Evolutionary conservation across 2,113 vertebrate species (phyloP).

Genomic region (Cyanoliseus patagonus): DNA sequence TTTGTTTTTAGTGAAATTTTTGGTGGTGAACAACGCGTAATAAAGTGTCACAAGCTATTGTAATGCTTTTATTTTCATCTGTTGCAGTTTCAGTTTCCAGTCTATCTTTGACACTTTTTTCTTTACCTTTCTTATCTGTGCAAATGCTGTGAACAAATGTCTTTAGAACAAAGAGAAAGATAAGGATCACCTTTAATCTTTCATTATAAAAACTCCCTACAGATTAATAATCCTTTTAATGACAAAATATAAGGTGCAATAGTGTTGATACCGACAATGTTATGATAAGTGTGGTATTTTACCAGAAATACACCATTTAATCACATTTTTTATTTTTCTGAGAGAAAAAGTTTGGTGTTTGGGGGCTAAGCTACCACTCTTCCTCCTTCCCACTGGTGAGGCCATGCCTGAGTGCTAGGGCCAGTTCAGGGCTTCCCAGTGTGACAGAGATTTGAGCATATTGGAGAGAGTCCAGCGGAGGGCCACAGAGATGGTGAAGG

Average conservation of each 20-base stretch:
- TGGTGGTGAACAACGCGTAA: neutral
- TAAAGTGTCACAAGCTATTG: neutral
- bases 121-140: neutral
- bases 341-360: neutral
- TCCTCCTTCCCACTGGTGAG: neutral
- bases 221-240: neutral
- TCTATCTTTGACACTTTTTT: neutral
- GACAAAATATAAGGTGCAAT: neutral
- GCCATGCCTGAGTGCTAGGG: neutral
- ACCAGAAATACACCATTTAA: neutral
- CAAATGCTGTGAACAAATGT: neutral
- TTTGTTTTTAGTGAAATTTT: neutral
- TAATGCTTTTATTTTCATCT: neutral
- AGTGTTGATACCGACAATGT: neutral
- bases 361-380: neutral
- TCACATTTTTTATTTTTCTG: fast-evolving
- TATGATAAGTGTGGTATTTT: neutral
- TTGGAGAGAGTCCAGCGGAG: neutral
- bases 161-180: neutral
- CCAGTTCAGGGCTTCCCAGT: neutral
- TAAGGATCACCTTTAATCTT: neutral
- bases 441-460: neutral
- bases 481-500: neutral
- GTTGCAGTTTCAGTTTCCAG: neutral
- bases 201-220: neutral